These are phyloP conservation scores for Noctilio leporinus DNA, from an alignment of 2,113 vertebrate genomes.

Conservation along the genomic window DNA sequence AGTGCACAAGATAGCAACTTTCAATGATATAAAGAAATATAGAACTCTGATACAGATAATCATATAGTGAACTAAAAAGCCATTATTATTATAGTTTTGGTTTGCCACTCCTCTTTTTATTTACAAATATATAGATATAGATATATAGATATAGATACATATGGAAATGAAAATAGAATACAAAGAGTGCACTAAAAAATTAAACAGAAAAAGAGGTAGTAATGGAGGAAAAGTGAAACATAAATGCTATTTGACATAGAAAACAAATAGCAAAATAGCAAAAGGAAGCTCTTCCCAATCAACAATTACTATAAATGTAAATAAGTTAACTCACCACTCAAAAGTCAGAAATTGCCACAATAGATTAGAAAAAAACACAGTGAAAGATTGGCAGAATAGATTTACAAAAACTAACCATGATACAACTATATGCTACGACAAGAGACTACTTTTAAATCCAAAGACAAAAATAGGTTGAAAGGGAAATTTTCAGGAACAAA, in stretches of 20 bases:
- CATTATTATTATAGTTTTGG: background rate
- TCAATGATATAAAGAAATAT: background rate
- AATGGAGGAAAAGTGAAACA: background rate
- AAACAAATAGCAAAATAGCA: background rate
- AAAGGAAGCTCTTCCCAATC: background rate
- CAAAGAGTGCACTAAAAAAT: background rate
- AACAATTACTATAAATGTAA: background rate
- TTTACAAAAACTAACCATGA: background rate
- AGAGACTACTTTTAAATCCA: background rate
- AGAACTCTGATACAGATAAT: background rate
- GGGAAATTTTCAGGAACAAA: background rate
- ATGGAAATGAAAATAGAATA: background rate
- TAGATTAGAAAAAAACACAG: background rate
- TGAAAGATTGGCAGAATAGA: background rate
- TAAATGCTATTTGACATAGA: background rate
- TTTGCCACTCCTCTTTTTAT: background rate
- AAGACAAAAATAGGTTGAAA: background rate
- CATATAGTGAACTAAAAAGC: background rate
- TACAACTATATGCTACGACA: background rate
- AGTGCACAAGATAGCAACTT: background rate
- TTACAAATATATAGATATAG: too few species aligned
- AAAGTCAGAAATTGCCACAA: background rate
- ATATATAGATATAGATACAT: too few species aligned
- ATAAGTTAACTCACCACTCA: background rate
- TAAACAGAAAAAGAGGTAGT: background rate